These are phyloP conservation scores for Pogonognathellus flavescens DNA, from an alignment of 1,140 invertebrate species.

Conservation along the genomic window DNA sequence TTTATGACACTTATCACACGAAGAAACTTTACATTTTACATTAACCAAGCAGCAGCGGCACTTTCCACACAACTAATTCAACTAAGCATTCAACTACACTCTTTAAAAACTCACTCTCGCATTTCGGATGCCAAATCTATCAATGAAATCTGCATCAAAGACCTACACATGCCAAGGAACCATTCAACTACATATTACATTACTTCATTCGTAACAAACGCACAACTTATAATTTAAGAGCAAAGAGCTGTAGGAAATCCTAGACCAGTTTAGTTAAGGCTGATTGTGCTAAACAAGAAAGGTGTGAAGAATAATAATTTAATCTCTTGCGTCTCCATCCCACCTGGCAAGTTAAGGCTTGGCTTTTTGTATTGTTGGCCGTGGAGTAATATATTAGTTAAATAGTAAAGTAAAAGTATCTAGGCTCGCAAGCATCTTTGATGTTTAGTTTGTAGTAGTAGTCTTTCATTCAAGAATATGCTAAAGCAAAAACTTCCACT, in stretches of 20 bases:
- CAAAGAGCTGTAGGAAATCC: slow-evolving; percentile 34
- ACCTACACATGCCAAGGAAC: not conserved
- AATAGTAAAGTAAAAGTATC: too few species aligned
- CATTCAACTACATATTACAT: not conserved
- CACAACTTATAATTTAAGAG: not conserved
- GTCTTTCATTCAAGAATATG: not conserved
- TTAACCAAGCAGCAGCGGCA: too few species aligned
- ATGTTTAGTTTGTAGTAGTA: too few species aligned
- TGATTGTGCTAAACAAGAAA: slow-evolving; percentile 30
- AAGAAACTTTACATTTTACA: not conserved
- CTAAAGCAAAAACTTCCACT: not conserved
- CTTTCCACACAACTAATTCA: too few species aligned
- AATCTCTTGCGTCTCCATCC: slow-evolving; percentile 36
- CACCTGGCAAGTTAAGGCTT: slow-evolving; percentile 36
- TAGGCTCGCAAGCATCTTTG: too few species aligned
- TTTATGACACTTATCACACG: not conserved
- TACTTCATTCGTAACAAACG: not conserved
- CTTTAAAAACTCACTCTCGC: not conserved
- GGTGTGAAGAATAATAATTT: slow-evolving; percentile 50
- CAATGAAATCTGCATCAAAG: slow-evolving; percentile 23
- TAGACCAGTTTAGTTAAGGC: slow-evolving; percentile 30
- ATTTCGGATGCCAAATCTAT: slow-evolving; percentile 1
- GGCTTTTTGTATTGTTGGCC: slow-evolving; percentile 1
- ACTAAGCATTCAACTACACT: not conserved
- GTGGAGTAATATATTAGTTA: too few species aligned